These are phyloP conservation scores for Toxotes jaculatrix DNA, from an alignment of 2,113 vertebrate species.

Conservation along the genomic window DNA sequence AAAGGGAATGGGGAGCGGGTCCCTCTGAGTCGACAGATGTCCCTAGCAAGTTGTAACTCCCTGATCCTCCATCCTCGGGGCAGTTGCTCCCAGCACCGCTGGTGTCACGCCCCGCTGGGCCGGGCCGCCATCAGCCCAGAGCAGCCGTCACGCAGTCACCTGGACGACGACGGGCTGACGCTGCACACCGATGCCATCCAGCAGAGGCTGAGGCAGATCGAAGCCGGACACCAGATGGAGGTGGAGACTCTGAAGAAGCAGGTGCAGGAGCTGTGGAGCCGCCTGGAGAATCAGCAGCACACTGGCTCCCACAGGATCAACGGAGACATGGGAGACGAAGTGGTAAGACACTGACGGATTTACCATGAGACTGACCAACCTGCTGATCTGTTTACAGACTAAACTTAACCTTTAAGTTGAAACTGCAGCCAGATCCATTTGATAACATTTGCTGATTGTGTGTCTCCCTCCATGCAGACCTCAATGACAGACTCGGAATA, in stretches of 20 bases:
- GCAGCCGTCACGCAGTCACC: conserved; percentile 90
- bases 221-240: conserved; percentile 94
- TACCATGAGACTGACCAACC: not conserved
- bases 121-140: conserved; percentile 87
- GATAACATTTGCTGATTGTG: not conserved
- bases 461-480: conserved; percentile 83
- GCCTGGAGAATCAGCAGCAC: conserved; percentile 93
- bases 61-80: conserved; percentile 83
- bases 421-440: not conserved
- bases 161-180: conserved; percentile 94
- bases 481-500: conserved; percentile 95
- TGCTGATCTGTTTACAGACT: not conserved
- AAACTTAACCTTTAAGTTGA: not conserved
- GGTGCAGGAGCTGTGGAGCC: conserved; percentile 94
- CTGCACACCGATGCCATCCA: conserved; percentile 93
- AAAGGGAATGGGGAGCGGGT: conserved; percentile 86
- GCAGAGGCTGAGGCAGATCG: conserved; percentile 95
- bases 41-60: conserved; percentile 87
- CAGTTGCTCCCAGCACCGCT: conserved; percentile 87
- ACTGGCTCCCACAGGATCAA: conserved; percentile 87
- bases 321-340: conserved; percentile 92
- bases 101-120: conserved; percentile 81
- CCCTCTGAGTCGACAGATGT: conserved; percentile 89
- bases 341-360: conserved; percentile 85
- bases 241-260: conserved; percentile 97